Base-by-base conservation (phyloP, 2,113 vertebrate genomes). In the Chaetodon auriga region DNA sequence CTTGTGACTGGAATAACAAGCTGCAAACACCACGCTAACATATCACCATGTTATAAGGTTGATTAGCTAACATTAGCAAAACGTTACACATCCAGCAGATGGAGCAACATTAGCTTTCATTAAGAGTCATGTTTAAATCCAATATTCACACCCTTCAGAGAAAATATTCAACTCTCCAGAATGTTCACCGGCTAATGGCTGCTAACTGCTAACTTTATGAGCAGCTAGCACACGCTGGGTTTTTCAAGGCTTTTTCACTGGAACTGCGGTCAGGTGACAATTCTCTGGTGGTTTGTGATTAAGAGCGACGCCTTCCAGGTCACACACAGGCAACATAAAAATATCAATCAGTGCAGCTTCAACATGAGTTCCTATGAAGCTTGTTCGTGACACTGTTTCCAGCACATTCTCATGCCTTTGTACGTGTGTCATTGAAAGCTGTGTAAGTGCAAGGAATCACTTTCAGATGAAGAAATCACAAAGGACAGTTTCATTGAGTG, bases 401-500 rank as follows among this genome's bases (percentile, higher is more conserved):
- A 61, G 57, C 23, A 36, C 35, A 23, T 46, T 54, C 23, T 71
- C 11, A 8, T 25, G 30, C 19, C 8, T 43, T 18, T 7, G 6
- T 1, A 49, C 16, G 21, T 62, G 6, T 25, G 46, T 13, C 10
- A 68, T n/a, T 43, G 1, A 53, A 57, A 73, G 48, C 10, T 82
- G 80, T 21, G n/a, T 57, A 69, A 74, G 43, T 64, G 41, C n/a
- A 38, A 45, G 45, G 15, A 73, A 68, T 1, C 7, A 21, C 60
- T 79, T 79, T 75, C 45, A 77, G n/a, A 12, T 16, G n/a, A 66
- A 53, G 15, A 68, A 49, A 43, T 46, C 19, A 18, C 43, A 18
- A 36, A 35, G 23, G 25, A 64, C 23, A 30, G 64, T 66, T 77
- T 81, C 45, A 76, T 9, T n/a, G 6, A 58, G 35, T 66, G 72